Evolutionary conservation across 2,797 vertebrate species (phyloP), one percentile per base, ranked within the genome.

Genomic region (Spatula clypeata): DNA sequence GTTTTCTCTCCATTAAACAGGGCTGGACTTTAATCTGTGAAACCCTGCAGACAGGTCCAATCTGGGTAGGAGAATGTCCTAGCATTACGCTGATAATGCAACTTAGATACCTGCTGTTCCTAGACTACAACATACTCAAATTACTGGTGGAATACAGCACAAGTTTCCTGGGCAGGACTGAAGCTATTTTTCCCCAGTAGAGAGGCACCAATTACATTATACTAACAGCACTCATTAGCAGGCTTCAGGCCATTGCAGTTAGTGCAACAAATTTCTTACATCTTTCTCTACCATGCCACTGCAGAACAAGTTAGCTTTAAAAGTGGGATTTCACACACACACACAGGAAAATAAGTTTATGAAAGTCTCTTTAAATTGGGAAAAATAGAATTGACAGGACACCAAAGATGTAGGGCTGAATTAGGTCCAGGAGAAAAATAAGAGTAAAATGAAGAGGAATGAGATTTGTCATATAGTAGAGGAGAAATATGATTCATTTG

Each of bases 321-420:
- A 65, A 88, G 11, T 4, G 47, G 47, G 54, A 42, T 31, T 87
- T 81, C 26, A 51, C 45, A 47, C 11, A 47, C 21, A 47, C 21
- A 47, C 47, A 24, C 12, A 47, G 4, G 6, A 40, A 27, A 55
- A 15, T 13, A 81, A 32, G 17, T 61, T 54, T 40, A 62, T 55
- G 31, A 49, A 47, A 65, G 14, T 1, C 11, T 27, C 7, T 34
- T 79, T 72, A 47, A 42, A 61, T 8, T 34, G 7, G 11, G 5
- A 5, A 29, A 80, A 53, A 0, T 3, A 24, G 13, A 54, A 53
- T 31, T 2, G 1, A 6, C 27, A 36, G 5, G 21, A 40, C 45
- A 79, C 19, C 5, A 85, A 60, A 75, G 18, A 32, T 29, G 8
- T 13, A 67, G 58, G 34, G 42, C 9, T 55, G 45, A 69, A 34